Percentiles rank a stretch among this genome's conserved stretches.
Conservation (phyloP, 2,888 invertebrate genomes). For the Leucophenga montana region DNA sequence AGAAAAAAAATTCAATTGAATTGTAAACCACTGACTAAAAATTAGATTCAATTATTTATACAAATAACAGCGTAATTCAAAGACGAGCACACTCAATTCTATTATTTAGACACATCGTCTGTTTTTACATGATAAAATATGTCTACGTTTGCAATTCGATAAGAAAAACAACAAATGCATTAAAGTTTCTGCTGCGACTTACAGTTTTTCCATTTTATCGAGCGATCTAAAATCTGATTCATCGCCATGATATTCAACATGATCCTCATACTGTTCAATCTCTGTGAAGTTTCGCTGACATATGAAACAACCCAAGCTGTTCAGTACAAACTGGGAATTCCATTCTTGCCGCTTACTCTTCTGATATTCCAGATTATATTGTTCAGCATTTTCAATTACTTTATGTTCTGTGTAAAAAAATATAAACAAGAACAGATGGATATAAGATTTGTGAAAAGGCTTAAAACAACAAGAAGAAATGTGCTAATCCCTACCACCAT, state of each 20-base stretch:
- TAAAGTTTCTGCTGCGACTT: constrained; percentile 32
- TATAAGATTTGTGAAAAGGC: neutral
- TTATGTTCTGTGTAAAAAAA: constrained; percentile 42
- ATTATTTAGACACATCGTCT: too few species aligned
- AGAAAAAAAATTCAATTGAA: too few species aligned
- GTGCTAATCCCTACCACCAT: neutral
- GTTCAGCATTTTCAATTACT: constrained; percentile 46
- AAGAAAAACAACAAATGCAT: too few species aligned
- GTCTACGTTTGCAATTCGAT: too few species aligned
- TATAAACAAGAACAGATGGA: neutral
- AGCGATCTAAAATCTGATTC: constrained; percentile 66
- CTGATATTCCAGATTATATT: neutral
- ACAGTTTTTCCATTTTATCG: constrained; percentile 53
- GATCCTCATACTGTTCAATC: constrained; percentile 62
- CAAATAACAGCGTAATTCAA: too few species aligned
- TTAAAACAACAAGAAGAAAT: neutral
- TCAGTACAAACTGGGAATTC: constrained; percentile 50
- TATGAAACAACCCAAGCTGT: constrained; percentile 63
- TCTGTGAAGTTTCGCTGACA: constrained; percentile 64
- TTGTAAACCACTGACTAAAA: too few species aligned
- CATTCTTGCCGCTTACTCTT: constrained; percentile 47
- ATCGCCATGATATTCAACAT: constrained; percentile 66
- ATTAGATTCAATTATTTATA: too few species aligned
- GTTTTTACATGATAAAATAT: too few species aligned
- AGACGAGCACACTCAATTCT: too few species aligned